These are phyloP conservation scores for Elgaria multicarinata DNA, from an alignment of 2,113 vertebrate species.

Conservation along the genomic window DNA sequence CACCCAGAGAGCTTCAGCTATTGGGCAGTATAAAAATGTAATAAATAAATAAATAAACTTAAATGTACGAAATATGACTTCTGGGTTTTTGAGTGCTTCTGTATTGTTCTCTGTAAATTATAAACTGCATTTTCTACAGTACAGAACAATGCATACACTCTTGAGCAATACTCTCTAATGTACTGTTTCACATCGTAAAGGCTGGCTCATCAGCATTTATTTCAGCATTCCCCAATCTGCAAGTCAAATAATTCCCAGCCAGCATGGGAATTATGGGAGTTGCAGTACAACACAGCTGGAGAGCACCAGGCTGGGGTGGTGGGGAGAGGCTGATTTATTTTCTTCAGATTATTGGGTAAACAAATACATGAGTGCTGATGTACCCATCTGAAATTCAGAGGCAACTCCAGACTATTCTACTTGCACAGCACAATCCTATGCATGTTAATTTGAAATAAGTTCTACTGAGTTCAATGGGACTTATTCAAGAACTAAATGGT, in stretches of 20 bases:
- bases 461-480: neutral
- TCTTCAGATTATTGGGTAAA: too few relatives aligned
- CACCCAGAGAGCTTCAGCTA: too few relatives aligned
- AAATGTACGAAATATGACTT: neutral
- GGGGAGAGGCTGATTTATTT: too few relatives aligned
- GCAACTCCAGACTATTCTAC: neutral
- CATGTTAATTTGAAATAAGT: neutral
- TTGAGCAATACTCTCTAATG: neutral
- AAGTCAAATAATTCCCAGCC: too few relatives aligned
- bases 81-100: neutral
- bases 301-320: too few relatives aligned
- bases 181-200: neutral
- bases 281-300: too few relatives aligned
- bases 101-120: slow-evolving; percentile 43
- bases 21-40: too few relatives aligned
- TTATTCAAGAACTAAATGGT: neutral
- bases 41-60: too few relatives aligned
- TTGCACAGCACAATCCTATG: neutral
- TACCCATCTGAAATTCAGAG: neutral
- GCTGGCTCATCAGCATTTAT: neutral
- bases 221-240: too few relatives aligned
- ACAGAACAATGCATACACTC: slow-evolving; percentile 27
- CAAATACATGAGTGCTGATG: neutral
- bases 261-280: too few relatives aligned
- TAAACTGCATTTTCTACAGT: slow-evolving; percentile 42